Conservation (phyloP, 2,113 vertebrate species). For the Reinhardtius hippoglossoides region DNA sequence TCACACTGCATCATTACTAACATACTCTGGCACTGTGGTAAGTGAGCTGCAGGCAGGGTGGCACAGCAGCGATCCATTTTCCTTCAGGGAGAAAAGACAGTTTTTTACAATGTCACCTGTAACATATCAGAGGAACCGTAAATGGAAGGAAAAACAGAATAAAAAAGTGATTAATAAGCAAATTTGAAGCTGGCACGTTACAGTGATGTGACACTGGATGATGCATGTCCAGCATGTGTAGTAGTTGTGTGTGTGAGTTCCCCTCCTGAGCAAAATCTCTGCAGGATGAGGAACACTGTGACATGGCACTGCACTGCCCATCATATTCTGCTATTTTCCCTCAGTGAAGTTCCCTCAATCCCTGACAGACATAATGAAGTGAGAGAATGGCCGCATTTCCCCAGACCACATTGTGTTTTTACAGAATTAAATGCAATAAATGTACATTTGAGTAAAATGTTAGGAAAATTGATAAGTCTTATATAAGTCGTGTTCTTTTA, state of each 20-base stretch:
- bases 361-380: conserved; percentile 2
- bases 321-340: conserved; percentile 29
- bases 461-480: too few species aligned
- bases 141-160: conserved; percentile 24
- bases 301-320: conserved; percentile 35
- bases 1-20: conserved; percentile 72
- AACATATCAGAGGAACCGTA: conserved; percentile 6
- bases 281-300: conserved; percentile 42
- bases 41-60: conserved; percentile 65
- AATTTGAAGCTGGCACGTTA: conserved; percentile 1
- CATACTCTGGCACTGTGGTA: conserved; percentile 68
- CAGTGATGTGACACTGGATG: conserved; percentile 2
- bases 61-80: conserved; percentile 56
- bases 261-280: conserved; percentile 19
- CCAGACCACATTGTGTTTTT: too few species aligned
- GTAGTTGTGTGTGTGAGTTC: conserved; percentile 12
- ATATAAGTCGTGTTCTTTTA: too few species aligned
- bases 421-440: too few species aligned
- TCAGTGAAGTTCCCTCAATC: conserved; percentile 30
- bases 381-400: not conserved
- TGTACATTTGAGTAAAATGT: too few species aligned
- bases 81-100: conserved; percentile 28
- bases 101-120: conserved; percentile 42
- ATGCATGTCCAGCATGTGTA: conserved; percentile 3
- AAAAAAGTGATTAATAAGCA: conserved; percentile 3